Conservation (phyloP, 2,113 vertebrate species). For the human (Homo sapiens) region DNA sequence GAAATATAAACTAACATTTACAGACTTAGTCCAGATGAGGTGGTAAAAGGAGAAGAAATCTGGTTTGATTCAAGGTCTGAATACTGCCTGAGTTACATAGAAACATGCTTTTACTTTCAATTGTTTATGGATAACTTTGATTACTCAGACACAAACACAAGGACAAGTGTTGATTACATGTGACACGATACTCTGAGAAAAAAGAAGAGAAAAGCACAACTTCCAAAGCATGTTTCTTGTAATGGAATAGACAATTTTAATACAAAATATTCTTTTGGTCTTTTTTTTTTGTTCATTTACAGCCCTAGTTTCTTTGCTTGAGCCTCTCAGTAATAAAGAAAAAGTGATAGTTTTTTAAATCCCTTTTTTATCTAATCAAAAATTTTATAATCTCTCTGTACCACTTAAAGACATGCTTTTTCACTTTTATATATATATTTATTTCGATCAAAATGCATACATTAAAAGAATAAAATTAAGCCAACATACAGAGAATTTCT, state of each 20-base stretch:
- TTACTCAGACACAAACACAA: background rate
- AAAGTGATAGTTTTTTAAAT: background rate
- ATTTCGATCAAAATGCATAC: slow-evolving; percentile 28
- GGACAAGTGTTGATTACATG: background rate
- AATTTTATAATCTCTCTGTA: background rate
- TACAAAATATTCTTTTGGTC: background rate
- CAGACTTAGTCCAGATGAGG: background rate
- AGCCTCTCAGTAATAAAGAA: background rate
- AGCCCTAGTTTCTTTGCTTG: background rate
- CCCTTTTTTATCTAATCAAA: background rate
- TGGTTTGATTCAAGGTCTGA: background rate
- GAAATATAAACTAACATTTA: background rate
- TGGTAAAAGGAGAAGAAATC: background rate
- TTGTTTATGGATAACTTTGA: background rate
- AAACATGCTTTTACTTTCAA: background rate
- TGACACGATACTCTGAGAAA: background rate
- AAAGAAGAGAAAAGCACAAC: background rate
- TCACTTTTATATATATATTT: background rate
- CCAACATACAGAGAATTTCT: background rate
- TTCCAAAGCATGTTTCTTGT: background rate
- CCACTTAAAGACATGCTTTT: background rate
- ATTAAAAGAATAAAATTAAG: background rate
- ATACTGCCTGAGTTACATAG: background rate
- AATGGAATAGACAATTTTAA: background rate
- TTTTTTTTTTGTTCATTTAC: background rate